phyloP scores from a whole-genome alignment of 2,888 invertebrate species.

The Trimorus sp. region DNA sequence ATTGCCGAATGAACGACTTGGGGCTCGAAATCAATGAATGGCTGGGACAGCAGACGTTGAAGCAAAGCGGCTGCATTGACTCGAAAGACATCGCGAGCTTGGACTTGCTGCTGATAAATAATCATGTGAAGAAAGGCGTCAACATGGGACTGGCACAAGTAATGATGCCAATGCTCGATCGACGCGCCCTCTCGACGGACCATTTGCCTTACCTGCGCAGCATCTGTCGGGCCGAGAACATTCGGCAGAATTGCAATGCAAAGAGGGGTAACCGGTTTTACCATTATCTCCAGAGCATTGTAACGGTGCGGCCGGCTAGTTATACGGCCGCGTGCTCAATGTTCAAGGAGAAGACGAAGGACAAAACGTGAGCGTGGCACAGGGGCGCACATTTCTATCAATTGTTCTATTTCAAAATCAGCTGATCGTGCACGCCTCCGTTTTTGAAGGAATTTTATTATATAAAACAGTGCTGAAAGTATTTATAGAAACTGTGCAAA shows the following conservation, averaged over 20 bases:
- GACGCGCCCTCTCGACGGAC: slow-evolving; percentile 85
- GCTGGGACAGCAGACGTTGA: slow-evolving; percentile 7
- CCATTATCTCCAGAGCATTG: slow-evolving; percentile 87
- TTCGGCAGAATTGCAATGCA: slow-evolving; percentile 83
- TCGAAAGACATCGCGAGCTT: slow-evolving; percentile 49
- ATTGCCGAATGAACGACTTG: slow-evolving; percentile 71
- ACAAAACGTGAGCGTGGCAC: slow-evolving; percentile 23
- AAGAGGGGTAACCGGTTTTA: slow-evolving; percentile 90
- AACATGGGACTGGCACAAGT: slow-evolving; percentile 82
- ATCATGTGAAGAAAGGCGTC: slow-evolving; percentile 70
- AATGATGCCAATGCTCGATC: slow-evolving; percentile 82
- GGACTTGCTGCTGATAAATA: slow-evolving; percentile 64
- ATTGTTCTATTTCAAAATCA: background rate
- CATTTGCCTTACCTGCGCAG: slow-evolving; percentile 87
- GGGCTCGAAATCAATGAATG: slow-evolving; percentile 77
- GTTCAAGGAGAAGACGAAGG: slow-evolving; percentile 70
- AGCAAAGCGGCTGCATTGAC: slow-evolving; percentile 34
- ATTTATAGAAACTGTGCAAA: background rate
- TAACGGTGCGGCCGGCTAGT: slow-evolving; percentile 68
- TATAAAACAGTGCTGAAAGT: no score
- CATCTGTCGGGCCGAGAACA: slow-evolving; percentile 87
- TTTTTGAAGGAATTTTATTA: no score
- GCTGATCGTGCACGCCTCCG: background rate
- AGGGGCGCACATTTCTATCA: background rate
- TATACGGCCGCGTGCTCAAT: slow-evolving; percentile 76